Conservation (phyloP, 2,113 vertebrate species). For the Stercorarius parasiticus region DNA sequence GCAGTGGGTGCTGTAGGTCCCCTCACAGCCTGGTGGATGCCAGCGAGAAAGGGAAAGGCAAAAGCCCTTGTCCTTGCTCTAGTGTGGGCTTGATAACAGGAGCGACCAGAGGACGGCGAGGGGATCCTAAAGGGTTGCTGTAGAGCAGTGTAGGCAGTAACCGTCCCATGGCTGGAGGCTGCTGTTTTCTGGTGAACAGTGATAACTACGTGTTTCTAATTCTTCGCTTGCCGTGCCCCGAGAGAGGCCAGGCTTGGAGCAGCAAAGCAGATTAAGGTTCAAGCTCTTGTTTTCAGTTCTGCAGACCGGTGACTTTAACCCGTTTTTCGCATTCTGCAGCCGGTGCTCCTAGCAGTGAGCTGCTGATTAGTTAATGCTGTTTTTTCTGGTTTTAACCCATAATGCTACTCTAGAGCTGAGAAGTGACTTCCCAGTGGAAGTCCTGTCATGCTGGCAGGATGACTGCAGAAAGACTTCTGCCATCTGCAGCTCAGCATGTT, state of each 20-base stretch:
- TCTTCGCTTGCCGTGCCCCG: constrained; percentile 24
- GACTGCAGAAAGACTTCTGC: not conserved
- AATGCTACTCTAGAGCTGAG: not conserved
- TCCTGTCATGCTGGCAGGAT: not conserved
- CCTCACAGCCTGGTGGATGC: not conserved
- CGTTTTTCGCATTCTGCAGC: not conserved
- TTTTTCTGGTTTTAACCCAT: not conserved
- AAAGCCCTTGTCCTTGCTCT: not conserved
- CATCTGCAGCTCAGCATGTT: not conserved
- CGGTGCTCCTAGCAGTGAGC: not conserved
- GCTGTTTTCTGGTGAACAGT: not conserved
- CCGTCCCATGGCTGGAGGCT: not conserved
- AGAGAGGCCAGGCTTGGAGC: constrained; percentile 54
- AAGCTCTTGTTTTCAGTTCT: constrained; percentile 1
- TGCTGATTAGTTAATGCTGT: not conserved
- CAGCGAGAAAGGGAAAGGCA: not conserved
- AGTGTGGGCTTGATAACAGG: accelerated
- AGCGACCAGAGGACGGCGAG: not conserved
- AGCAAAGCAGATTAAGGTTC: constrained; percentile 26
- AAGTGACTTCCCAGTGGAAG: not conserved
- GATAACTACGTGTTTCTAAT: constrained; percentile 28
- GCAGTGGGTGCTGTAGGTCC: not conserved
- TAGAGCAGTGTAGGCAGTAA: not conserved
- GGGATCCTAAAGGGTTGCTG: not conserved
- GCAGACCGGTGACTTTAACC: constrained; percentile 50